Base-by-base conservation (phyloP, 1,140 invertebrate genomes). In the Drosophila funebris region DNA sequence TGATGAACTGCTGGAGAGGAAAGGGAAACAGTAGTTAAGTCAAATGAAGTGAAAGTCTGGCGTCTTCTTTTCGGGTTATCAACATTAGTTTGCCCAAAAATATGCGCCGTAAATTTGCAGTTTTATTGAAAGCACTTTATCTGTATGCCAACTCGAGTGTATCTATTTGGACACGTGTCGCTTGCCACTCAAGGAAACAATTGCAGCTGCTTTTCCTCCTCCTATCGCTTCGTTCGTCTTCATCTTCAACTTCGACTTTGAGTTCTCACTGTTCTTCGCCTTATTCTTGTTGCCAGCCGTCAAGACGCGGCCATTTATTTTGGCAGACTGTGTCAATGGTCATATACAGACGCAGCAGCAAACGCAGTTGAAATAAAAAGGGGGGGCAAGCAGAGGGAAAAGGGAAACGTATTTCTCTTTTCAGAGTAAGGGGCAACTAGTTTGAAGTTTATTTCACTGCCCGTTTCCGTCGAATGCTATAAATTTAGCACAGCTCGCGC, bases 81-180 rank as follows among this genome's bases (percentile, higher is more conserved):
- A 66, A 58, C 82, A 88, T 87, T 76, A 87, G 48, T 88, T 88
- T 67, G 62, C 31, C 57, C 46, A 78, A 78, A 67, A 88, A 78
- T 82, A 87, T 82, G 75, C 46, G 61, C 44, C 57, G 37, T 61
- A 75, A 87, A 67, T 80, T 87, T 56, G 52, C 22, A 68, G 43
- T 76, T 68, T 70, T 77, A 76, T 70, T 83, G 64, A 13, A 31
- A 54, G 72, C 31, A 68, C 67, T 74, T 66, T 74, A 53, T 50
- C 64, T 68, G 29, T 50, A 50, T 44, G 52, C 13, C 24, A 48
- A 29, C 57, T 71, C 41, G 71, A 60, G 78, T 78, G 73, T 74
- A 74, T 71, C 63, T 58, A 52, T 66, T 66, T 43, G 68, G 61
- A 85, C 76, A 85, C 81, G 81, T 85, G 81, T 75, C 68, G 63